Conservation (phyloP, 1,140 invertebrate genomes). For the Phortica variegata region DNA sequence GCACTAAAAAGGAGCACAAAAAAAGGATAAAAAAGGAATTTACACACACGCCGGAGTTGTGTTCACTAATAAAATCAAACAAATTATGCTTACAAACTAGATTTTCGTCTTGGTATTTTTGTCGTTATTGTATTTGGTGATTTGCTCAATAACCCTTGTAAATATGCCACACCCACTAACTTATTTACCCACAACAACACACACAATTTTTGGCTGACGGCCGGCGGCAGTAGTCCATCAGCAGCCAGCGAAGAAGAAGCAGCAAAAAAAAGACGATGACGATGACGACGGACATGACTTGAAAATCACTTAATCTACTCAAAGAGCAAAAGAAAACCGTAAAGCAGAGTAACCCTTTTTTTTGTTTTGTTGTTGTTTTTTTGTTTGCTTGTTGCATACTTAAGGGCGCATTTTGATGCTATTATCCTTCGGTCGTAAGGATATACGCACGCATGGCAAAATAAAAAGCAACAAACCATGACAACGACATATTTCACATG, state of each 20-base stretch:
- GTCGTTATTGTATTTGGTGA: constrained; percentile 33
- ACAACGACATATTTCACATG: constrained; percentile 51
- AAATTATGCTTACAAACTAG: constrained; percentile 55
- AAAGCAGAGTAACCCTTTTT: constrained; percentile 28
- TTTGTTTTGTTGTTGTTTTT: not conserved
- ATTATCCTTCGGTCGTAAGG: constrained; percentile 17
- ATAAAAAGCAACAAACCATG: constrained; percentile 48
- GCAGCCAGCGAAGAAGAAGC: not conserved
- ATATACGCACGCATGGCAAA: constrained; percentile 10
- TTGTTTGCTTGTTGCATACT: constrained; percentile 10
- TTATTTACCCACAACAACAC: constrained; percentile 17
- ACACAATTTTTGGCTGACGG: constrained; percentile 15
- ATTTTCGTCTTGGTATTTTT: constrained; percentile 36
- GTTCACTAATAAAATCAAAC: constrained; percentile 53
- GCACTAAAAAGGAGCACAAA: not conserved
- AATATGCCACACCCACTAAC: constrained; percentile 21
- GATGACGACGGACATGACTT: constrained; percentile 41
- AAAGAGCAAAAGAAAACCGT: constrained; percentile 22
- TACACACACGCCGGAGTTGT: constrained; percentile 22
- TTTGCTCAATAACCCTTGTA: constrained; percentile 56
- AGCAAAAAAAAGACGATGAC: not conserved
- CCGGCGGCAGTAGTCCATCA: constrained; percentile 49
- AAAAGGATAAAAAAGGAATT: constrained; percentile 11
- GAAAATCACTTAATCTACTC: constrained; percentile 52
- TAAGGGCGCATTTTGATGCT: constrained; percentile 27